Percentiles rank a stretch among this genome's conserved stretches.
phyloP scores from a whole-genome alignment of 1,140 invertebrate species.

The Potamilus streckersoni region DNA sequence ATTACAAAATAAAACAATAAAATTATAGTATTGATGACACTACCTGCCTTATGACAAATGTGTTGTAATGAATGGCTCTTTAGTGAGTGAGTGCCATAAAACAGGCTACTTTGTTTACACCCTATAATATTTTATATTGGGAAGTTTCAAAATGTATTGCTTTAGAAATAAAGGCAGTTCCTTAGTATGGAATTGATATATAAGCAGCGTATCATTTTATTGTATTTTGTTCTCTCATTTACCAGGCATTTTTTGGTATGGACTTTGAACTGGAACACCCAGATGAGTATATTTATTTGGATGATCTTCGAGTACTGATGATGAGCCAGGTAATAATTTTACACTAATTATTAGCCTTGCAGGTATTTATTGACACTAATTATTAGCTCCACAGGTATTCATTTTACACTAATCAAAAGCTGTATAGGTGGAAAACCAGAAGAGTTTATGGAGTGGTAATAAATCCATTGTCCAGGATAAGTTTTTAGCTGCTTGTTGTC shows the following conservation, averaged over 20 bases:
- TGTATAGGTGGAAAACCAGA: background rate
- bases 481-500: background rate
- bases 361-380: background rate
- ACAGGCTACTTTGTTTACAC: background rate
- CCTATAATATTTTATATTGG: background rate
- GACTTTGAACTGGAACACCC: constrained; percentile 52
- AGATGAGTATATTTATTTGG: constrained; percentile 39
- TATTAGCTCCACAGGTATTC: background rate
- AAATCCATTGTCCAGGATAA: background rate
- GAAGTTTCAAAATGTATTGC: background rate
- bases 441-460: constrained; percentile 6
- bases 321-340: constrained; percentile 46
- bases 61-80: no score
- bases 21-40: no score
- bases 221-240: constrained; percentile 13
- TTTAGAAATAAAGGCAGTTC: background rate
- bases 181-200: background rate
- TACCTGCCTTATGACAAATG: no score
- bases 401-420: background rate
- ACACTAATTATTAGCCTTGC: background rate
- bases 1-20: no score
- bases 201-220: background rate
- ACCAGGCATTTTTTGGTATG: constrained; percentile 60
- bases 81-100: no score
- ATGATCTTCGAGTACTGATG: constrained; percentile 43